phyloP scores from a whole-genome alignment of 2,797 vertebrate genomes.

The Capromys pilorides region DNA sequence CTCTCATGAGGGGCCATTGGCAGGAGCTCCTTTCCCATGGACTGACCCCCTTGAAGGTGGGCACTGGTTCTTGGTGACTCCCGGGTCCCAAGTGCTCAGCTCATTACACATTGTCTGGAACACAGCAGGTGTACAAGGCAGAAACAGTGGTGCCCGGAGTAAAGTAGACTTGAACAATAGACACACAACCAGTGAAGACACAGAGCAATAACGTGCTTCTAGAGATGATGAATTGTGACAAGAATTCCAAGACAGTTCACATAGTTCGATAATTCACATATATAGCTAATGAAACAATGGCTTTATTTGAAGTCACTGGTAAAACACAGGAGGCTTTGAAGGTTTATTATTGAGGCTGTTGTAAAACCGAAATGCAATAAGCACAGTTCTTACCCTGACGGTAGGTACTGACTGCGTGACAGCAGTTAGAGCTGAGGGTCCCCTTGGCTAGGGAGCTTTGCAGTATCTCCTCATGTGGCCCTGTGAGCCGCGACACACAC shows the following conservation, averaged over 20 bases:
- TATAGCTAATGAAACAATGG: neutral
- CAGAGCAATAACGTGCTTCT: neutral
- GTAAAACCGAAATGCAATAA: neutral
- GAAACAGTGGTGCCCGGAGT: fast-evolving
- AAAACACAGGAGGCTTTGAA: neutral
- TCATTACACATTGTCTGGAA: fast-evolving
- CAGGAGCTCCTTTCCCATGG: neutral
- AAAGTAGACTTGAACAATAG: fast-evolving
- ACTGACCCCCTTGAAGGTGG: fast-evolving
- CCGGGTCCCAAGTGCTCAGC: neutral
- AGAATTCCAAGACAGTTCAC: neutral
- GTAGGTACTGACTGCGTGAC: fast-evolving
- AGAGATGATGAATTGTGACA: neutral
- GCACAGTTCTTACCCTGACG: fast-evolving
- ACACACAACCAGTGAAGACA: neutral
- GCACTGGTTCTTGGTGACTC: fast-evolving
- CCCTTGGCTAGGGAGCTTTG: fast-evolving
- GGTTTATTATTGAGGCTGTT: neutral
- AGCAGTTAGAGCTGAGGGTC: neutral
- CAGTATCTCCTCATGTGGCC: neutral
- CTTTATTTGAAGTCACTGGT: neutral
- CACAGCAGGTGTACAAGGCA: neutral
- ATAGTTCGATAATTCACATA: neutral
- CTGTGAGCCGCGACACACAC: fast-evolving
- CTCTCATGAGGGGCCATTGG: neutral